phyloP scores from a whole-genome alignment of 2,888 invertebrate genomes.

The Torymus texanus region DNA sequence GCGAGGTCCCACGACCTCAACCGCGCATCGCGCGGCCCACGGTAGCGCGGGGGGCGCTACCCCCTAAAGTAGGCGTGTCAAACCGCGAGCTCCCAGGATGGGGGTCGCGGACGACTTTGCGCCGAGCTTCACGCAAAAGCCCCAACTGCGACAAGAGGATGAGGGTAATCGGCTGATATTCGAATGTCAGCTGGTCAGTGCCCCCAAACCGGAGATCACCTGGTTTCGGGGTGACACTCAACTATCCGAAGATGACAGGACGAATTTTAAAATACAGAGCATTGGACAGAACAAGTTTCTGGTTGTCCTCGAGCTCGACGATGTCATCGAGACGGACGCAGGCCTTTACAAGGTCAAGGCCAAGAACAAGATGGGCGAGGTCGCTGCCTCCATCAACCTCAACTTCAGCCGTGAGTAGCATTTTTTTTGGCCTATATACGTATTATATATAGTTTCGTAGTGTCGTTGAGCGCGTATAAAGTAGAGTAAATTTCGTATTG shows the following conservation, averaged over 20 bases:
- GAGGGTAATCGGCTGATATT: slow-evolving; percentile 96
- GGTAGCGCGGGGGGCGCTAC: slow-evolving; percentile 24
- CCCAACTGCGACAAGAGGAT: slow-evolving; percentile 96
- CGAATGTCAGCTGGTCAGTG: slow-evolving; percentile 92
- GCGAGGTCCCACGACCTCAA: not conserved
- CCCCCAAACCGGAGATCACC: slow-evolving; percentile 92
- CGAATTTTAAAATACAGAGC: slow-evolving; percentile 91
- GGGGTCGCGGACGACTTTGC: slow-evolving; percentile 96
- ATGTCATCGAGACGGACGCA: slow-evolving; percentile 96
- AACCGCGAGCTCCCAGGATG: slow-evolving; percentile 76
- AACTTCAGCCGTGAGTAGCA: slow-evolving; percentile 96
- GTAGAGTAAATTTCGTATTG: no score
- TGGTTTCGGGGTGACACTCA: slow-evolving; percentile 94
- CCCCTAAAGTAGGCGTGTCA: not conserved
- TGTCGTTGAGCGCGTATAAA: no score
- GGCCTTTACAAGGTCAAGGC: slow-evolving; percentile 98
- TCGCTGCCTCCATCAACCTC: slow-evolving; percentile 96
- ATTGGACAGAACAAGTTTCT: slow-evolving; percentile 90
- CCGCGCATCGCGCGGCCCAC: slow-evolving; percentile 23
- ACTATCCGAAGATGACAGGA: slow-evolving; percentile 88
- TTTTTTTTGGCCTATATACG: not conserved
- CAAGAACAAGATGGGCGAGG: slow-evolving; percentile 97
- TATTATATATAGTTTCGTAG: no score
- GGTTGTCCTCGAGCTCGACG: slow-evolving; percentile 94
- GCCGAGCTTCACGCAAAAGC: slow-evolving; percentile 99